These are phyloP conservation scores for Cheirogaleus medius DNA, from an alignment of 2,113 vertebrate species.

Conservation along the genomic window DNA sequence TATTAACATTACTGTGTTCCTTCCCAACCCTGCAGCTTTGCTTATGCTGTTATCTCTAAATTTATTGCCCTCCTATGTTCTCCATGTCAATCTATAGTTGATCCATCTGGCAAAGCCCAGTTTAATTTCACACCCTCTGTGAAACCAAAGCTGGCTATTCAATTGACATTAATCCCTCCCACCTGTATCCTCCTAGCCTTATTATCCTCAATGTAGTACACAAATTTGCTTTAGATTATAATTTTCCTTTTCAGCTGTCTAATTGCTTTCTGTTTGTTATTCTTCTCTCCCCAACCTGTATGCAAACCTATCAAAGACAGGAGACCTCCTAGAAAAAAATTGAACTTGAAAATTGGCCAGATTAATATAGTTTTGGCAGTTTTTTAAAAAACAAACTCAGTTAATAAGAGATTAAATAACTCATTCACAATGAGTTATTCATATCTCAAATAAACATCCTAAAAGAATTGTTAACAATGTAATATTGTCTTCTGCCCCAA, in stretches of 20 bases:
- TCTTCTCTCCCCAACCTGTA: not conserved
- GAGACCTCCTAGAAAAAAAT: not conserved
- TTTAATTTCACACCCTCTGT: constrained; percentile 66
- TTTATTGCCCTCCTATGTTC: not conserved
- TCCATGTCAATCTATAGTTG: not conserved
- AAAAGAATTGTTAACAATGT: not conserved
- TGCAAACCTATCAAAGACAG: not conserved
- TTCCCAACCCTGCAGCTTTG: not conserved
- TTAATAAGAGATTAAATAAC: not conserved
- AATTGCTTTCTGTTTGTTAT: constrained; percentile 21
- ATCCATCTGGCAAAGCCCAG: constrained; percentile 50
- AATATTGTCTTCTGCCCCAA: not conserved
- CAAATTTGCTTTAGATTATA: constrained; percentile 36
- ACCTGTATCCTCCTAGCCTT: not conserved
- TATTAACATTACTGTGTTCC: not conserved
- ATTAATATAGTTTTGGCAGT: not conserved
- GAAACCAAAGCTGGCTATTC: constrained; percentile 49
- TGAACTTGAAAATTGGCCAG: not conserved
- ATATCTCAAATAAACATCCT: not conserved
- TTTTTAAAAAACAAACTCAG: not conserved
- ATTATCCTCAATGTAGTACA: constrained; percentile 3
- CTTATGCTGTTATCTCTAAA: constrained; percentile 29
- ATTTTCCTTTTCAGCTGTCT: not conserved
- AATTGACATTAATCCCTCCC: constrained; percentile 34
- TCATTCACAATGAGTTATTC: not conserved